These are phyloP conservation scores for Torymus auratus DNA, from an alignment of 2,888 invertebrate genomes.

Conservation along the genomic window DNA sequence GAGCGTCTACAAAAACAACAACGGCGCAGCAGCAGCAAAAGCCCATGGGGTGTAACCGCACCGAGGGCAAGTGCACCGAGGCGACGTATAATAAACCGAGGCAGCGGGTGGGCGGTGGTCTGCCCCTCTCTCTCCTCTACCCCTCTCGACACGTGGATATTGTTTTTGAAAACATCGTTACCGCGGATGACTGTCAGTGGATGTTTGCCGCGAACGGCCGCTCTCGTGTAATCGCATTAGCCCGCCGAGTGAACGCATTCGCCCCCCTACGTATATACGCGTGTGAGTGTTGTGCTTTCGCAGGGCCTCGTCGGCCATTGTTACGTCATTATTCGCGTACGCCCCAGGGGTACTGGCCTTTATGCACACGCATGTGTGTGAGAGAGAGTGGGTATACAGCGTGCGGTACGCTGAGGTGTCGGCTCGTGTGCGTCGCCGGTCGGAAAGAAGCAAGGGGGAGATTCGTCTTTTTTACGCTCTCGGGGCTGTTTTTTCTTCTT, in stretches of 20 bases:
- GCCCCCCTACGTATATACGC: background rate
- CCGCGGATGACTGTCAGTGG: slow-evolving; percentile 74
- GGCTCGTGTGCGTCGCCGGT: too few relatives aligned
- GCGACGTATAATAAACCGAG: slow-evolving; percentile 31
- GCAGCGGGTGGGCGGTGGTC: background rate
- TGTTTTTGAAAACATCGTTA: slow-evolving; percentile 76
- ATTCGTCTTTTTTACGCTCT: too few relatives aligned
- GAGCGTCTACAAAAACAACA: background rate
- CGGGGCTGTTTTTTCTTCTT: too few relatives aligned
- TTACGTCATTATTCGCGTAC: slow-evolving; percentile 75
- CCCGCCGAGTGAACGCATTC: slow-evolving; percentile 57
- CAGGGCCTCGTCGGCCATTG: slow-evolving; percentile 69
- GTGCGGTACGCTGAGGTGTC: too few relatives aligned
- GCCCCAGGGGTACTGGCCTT: slow-evolving; percentile 52
- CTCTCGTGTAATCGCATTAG: slow-evolving; percentile 71
- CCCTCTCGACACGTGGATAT: slow-evolving; percentile 70
- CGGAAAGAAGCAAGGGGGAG: too few relatives aligned
- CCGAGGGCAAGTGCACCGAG: slow-evolving; percentile 2
- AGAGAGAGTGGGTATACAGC: too few relatives aligned
- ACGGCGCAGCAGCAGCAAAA: background rate
- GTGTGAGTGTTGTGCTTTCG: slow-evolving; percentile 40
- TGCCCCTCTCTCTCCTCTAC: background rate
- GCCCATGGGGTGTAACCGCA: too few relatives aligned
- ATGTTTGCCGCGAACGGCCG: slow-evolving; percentile 62
- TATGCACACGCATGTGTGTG: background rate